These are phyloP conservation scores for Dipus sagitta DNA, from an alignment of 2,797 vertebrate species.

Conservation along the genomic window DNA sequence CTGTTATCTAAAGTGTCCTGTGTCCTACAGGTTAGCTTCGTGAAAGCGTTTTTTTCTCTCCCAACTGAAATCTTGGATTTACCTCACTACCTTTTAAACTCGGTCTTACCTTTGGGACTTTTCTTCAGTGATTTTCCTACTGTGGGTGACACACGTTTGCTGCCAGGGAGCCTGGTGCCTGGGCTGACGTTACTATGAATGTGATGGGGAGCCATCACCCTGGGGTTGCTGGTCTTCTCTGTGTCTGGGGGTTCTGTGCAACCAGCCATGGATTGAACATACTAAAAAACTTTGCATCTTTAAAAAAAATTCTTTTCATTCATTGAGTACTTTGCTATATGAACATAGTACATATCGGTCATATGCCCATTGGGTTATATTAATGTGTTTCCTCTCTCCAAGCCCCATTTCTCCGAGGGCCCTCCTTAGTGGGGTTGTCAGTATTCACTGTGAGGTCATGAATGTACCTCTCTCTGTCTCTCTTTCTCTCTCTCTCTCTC, in stretches of 20 bases:
- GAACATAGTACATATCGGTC: no score
- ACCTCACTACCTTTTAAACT: neutral
- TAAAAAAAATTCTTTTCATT: no score
- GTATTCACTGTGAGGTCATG: no score
- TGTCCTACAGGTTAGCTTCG: neutral
- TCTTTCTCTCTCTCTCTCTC: no score
- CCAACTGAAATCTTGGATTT: neutral
- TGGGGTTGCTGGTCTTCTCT: neutral
- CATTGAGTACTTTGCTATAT: no score
- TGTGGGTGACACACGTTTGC: neutral
- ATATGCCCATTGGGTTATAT: no score
- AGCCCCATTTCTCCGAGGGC: no score
- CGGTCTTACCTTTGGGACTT: neutral
- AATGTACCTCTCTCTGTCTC: no score
- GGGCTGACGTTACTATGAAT: neutral
- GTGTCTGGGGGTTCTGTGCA: neutral
- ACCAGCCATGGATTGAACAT: neutral
- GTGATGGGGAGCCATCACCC: neutral
- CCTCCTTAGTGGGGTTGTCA: no score
- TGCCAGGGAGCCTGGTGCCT: neutral
- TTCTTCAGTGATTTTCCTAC: neutral
- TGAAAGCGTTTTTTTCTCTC: neutral
- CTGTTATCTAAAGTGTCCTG: neutral
- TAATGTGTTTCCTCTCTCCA: no score
- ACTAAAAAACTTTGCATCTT: no score